Percentiles rank a stretch among this genome's conserved stretches.
phyloP scores from a whole-genome alignment of 2,888 invertebrate species.

The Sinelater perroti region DNA sequence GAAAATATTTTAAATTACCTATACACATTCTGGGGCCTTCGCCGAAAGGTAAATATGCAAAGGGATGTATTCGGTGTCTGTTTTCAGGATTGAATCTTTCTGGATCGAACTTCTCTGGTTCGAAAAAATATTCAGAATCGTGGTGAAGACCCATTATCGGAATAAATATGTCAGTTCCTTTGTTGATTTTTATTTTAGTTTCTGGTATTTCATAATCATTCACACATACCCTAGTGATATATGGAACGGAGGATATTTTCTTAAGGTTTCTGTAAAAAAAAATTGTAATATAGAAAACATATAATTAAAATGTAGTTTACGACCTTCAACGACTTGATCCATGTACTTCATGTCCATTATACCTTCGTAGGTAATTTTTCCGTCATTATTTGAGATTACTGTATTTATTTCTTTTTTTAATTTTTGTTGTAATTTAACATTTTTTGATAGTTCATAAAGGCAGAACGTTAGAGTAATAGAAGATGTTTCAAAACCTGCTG shows the following conservation, averaged over 20 bases:
- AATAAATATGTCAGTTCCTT: constrained; percentile 43
- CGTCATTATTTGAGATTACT: constrained; percentile 53
- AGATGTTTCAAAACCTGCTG: constrained; percentile 59
- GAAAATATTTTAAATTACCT: constrained; percentile 56
- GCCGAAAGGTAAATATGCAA: constrained; percentile 67
- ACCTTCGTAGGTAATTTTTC: constrained; percentile 60
- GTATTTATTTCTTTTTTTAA: constrained; percentile 57
- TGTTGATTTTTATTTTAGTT: constrained; percentile 44
- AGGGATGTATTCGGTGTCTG: constrained; percentile 64
- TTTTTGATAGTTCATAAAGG: constrained; percentile 52
- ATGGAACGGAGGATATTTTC: constrained; percentile 50
- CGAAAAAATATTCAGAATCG: constrained; percentile 54
- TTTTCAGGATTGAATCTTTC: no score
- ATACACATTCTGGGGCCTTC: constrained; percentile 68
- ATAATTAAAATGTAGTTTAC: no score
- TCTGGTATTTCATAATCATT: constrained; percentile 48
- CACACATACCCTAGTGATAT: constrained; percentile 43
- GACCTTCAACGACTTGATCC: constrained; percentile 58
- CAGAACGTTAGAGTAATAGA: constrained; percentile 52
- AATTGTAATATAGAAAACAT: no score
- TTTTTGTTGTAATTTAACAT: constrained; percentile 58
- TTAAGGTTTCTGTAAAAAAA: constrained; percentile 49
- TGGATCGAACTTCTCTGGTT: constrained; percentile 62
- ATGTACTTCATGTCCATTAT: constrained; percentile 62
- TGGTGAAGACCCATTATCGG: constrained; percentile 47